These are phyloP conservation scores for Tachina lurida DNA, from an alignment of 2,888 invertebrate genomes.

Conservation along the genomic window DNA sequence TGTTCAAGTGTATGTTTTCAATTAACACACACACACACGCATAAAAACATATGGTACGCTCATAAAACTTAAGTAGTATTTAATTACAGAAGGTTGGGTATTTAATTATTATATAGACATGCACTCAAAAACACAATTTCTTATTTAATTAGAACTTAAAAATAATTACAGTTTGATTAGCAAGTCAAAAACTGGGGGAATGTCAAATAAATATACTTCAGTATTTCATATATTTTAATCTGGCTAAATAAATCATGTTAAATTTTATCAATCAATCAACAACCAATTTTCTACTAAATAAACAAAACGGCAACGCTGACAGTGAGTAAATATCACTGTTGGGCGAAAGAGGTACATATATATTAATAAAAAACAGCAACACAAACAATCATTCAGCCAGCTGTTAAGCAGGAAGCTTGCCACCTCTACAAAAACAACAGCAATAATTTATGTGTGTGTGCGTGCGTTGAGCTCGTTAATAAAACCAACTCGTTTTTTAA, in stretches of 20 bases:
- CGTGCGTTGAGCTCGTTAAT: conserved; percentile 16
- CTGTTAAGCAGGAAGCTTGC: conserved; percentile 44
- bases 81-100: too few relatives aligned
- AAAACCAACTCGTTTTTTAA: conserved; percentile 62
- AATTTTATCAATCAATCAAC: neutral
- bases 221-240: too few relatives aligned
- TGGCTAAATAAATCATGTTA: neutral
- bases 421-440: conserved; percentile 50
- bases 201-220: too few relatives aligned
- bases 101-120: too few relatives aligned
- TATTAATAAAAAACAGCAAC: neutral
- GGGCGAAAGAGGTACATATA: neutral
- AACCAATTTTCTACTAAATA: neutral
- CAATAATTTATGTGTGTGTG: neutral
- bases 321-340: conserved; percentile 5
- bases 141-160: too few relatives aligned
- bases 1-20: too few relatives aligned
- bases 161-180: too few relatives aligned
- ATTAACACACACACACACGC: too few relatives aligned
- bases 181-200: too few relatives aligned
- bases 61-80: too few relatives aligned
- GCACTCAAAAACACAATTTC: too few relatives aligned
- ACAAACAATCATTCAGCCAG: conserved; percentile 27
- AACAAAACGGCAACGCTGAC: neutral
- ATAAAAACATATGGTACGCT: too few relatives aligned